These are phyloP conservation scores for Bombyx mandarina DNA, from an alignment of 1,140 invertebrate genomes.

Conservation along the genomic window DNA sequence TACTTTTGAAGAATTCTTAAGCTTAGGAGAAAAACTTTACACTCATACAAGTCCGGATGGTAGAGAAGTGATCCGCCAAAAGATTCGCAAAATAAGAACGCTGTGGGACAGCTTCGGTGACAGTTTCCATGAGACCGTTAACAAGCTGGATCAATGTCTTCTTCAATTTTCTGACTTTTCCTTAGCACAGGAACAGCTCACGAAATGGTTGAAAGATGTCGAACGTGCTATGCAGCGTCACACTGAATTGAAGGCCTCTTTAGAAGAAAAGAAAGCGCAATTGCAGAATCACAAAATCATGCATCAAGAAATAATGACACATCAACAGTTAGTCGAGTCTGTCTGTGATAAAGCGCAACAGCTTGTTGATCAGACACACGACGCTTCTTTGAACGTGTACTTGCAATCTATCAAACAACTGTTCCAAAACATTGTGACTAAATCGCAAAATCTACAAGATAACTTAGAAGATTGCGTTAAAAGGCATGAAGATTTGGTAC, in stretches of 20 bases:
- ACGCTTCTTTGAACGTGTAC: constrained; percentile 87
- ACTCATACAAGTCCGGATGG: constrained; percentile 94
- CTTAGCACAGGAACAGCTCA: constrained; percentile 89
- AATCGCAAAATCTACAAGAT: constrained; percentile 87
- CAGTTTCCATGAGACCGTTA: constrained; percentile 81
- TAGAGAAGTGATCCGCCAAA: constrained; percentile 90
- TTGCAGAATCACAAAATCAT: constrained; percentile 95
- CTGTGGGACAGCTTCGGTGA: constrained; percentile 92
- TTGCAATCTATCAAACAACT: constrained; percentile 90
- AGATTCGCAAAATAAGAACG: constrained; percentile 85
- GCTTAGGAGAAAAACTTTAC: constrained; percentile 93
- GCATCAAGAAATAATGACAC: constrained; percentile 95
- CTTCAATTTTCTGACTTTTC: constrained; percentile 92
- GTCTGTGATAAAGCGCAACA: constrained; percentile 94
- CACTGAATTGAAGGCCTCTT: constrained; percentile 89
- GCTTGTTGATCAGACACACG: constrained; percentile 90
- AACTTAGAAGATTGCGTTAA: constrained; percentile 89
- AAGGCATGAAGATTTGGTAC: constrained; percentile 85
- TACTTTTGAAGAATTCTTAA: constrained; percentile 88
- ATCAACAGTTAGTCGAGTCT: constrained; percentile 89
- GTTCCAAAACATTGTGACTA: constrained; percentile 89
- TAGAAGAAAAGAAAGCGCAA: constrained; percentile 95
- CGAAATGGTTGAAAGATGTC: constrained; percentile 92
- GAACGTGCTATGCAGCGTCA: constrained; percentile 93
- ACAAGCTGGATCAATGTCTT: constrained; percentile 90